phyloP scores from a whole-genome alignment of 2,113 vertebrate genomes.

The Calidris pugnax region DNA sequence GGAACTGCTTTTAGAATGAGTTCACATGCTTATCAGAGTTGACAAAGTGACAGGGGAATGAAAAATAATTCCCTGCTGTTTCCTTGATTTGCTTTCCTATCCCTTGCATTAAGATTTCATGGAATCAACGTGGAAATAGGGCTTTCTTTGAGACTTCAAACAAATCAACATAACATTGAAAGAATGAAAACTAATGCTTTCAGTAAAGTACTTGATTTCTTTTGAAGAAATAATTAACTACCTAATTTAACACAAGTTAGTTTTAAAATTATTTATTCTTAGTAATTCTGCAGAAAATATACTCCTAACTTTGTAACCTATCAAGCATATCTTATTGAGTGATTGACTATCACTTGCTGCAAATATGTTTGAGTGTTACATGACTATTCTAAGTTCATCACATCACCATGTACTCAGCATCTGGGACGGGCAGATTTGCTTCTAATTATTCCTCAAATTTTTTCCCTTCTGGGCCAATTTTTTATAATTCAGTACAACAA shows the following conservation, averaged over 20 bases:
- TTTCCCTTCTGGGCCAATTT: background rate
- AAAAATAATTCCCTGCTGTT: conserved; percentile 22
- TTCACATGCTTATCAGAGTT: conserved; percentile 43
- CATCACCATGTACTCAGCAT: background rate
- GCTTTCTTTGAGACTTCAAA: background rate
- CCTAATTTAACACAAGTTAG: background rate
- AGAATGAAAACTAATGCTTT: background rate
- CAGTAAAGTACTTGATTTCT: background rate
- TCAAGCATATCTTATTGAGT: background rate
- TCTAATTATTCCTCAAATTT: background rate
- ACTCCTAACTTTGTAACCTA: background rate
- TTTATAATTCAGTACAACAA: background rate
- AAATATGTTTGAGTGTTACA: background rate
- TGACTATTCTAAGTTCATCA: background rate
- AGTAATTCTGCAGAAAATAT: background rate
- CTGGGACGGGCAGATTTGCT: background rate
- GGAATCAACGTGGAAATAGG: background rate
- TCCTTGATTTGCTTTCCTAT: background rate
- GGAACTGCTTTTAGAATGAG: conserved; percentile 42
- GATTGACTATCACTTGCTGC: background rate
- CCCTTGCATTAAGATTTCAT: background rate
- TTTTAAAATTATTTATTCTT: background rate
- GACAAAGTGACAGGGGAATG: conserved; percentile 36
- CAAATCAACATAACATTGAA: background rate
- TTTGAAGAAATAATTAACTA: background rate